A percentile compares a stretch with the other conserved stretches of the same genome.
Evolutionary conservation across 2,888 invertebrate species (phyloP).

Genomic region (Eutolmus rufibarbis): DNA sequence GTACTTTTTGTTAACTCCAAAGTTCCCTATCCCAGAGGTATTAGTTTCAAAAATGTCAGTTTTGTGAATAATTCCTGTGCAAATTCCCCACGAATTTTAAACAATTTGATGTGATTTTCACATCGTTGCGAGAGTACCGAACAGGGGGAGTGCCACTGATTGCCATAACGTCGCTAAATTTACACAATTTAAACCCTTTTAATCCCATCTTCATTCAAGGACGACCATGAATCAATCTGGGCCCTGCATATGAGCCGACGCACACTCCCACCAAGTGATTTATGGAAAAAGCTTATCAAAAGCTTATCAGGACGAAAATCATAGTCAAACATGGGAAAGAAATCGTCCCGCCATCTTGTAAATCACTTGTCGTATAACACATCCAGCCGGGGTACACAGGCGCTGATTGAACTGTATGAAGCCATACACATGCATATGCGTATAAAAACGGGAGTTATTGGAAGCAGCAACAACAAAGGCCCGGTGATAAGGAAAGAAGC

Average conservation of each 20-base stretch:
- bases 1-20: neutral
- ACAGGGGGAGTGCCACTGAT: neutral
- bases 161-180: constrained; percentile 26
- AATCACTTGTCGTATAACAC: constrained; percentile 44
- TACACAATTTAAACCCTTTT: constrained; percentile 36
- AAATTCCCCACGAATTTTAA: neutral
- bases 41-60: neutral
- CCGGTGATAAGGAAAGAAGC: constrained; percentile 1
- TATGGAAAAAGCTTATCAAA: constrained; percentile 51
- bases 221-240: constrained; percentile 44
- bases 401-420: constrained; percentile 24
- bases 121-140: neutral
- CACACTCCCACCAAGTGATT: constrained; percentile 28
- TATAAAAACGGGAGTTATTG: constrained; percentile 20
- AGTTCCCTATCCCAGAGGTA: neutral
- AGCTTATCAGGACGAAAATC: constrained; percentile 51
- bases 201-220: constrained; percentile 36
- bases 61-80: neutral
- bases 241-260: constrained; percentile 33
- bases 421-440: constrained; percentile 17
- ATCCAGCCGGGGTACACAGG: constrained; percentile 1
- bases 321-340: constrained; percentile 38
- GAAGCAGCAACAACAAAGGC: constrained; percentile 2
- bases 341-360: constrained; percentile 47
- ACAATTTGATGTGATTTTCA: constrained; percentile 19